phyloP scores from a whole-genome alignment of 1,140 invertebrate species.

The Dufourea novaeangliae region DNA sequence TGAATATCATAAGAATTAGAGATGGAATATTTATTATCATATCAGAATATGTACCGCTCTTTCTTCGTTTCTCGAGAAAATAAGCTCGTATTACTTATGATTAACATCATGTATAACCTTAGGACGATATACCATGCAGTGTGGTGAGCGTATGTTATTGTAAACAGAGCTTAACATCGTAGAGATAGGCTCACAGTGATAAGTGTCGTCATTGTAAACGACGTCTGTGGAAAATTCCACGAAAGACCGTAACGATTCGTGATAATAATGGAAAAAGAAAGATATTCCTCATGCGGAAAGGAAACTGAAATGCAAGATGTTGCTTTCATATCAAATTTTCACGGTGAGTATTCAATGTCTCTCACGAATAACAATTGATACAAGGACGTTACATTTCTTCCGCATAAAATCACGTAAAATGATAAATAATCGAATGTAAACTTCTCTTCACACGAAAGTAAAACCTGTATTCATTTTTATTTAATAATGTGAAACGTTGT shows the following conservation, averaged over 20 bases:
- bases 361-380: not conserved
- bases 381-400: not conserved
- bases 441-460: too few relatives aligned
- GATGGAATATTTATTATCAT: too few relatives aligned
- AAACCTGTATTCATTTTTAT: not conserved
- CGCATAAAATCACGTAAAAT: not conserved
- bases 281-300: not conserved
- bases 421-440: not conserved
- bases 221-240: slow-evolving; percentile 58
- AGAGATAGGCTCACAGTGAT: slow-evolving; percentile 46
- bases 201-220: slow-evolving; percentile 27
- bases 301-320: not conserved
- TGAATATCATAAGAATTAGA: too few relatives aligned
- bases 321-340: not conserved
- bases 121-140: not conserved
- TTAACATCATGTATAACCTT: not conserved
- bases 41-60: not conserved
- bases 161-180: slow-evolving; percentile 27
- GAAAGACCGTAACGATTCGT: slow-evolving; percentile 19
- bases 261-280: slow-evolving; percentile 14
- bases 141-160: not conserved
- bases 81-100: too few relatives aligned
- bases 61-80: not conserved
- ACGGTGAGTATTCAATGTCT: not conserved
- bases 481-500: not conserved